These are phyloP conservation scores for Phacellophora camtschatica DNA, from an alignment of 30 jellyfish, hydroid and myxozoan species.

Conservation along the genomic window DNA sequence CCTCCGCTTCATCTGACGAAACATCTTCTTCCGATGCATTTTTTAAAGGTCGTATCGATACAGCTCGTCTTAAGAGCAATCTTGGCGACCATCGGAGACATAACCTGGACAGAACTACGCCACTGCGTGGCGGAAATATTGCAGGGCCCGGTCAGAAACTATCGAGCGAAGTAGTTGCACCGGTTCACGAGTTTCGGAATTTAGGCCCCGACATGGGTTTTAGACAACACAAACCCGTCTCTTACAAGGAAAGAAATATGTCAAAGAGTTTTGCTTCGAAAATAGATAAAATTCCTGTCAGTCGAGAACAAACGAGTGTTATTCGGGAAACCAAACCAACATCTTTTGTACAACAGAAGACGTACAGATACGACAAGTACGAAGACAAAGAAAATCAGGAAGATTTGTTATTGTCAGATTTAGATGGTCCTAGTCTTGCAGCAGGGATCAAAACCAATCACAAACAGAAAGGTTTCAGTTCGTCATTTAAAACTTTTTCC, in stretches of 20 bases:
- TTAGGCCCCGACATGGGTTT: neutral
- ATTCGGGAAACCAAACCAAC: slow-evolving; percentile 26
- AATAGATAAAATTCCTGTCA: neutral
- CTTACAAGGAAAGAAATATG: neutral
- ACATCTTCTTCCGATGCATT: slow-evolving; percentile 9
- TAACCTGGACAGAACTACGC: slow-evolving; percentile 69
- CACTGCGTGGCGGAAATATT: slow-evolving; percentile 33
- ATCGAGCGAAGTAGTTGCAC: slow-evolving; percentile 36
- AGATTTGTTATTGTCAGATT: slow-evolving; percentile 25
- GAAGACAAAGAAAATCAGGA: slow-evolving; percentile 22
- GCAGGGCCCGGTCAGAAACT: slow-evolving; percentile 9
- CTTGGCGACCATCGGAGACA: slow-evolving; percentile 65
- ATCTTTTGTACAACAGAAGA: neutral
- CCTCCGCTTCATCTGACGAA: slow-evolving; percentile 18
- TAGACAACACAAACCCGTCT: neutral
- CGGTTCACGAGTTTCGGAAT: slow-evolving; percentile 41
- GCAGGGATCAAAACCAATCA: neutral
- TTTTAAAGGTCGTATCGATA: slow-evolving; percentile 44
- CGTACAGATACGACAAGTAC: slow-evolving; percentile 22
- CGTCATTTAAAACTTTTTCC: too few species aligned
- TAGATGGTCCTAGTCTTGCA: neutral
- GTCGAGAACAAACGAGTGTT: neutral
- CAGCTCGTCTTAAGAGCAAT: slow-evolving; percentile 40
- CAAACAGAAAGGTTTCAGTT: neutral
- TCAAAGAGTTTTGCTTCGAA: neutral